These are phyloP conservation scores for Acrocephalus kingi DNA, from an alignment of 2,113 vertebrate genomes.

Conservation along the genomic window DNA sequence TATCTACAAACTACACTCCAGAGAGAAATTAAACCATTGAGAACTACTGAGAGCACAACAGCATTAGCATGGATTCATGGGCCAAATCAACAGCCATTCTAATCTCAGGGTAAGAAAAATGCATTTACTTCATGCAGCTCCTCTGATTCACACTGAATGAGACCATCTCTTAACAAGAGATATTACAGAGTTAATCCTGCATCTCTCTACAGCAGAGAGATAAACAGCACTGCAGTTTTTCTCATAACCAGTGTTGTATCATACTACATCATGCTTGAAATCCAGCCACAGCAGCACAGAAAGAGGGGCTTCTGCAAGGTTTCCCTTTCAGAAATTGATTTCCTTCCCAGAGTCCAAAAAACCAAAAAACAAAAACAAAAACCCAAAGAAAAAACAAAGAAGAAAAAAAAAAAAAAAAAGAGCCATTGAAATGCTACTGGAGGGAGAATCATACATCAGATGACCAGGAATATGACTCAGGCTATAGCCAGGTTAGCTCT, in stretches of 20 bases:
- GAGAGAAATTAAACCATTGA: not conserved
- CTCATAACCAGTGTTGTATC: not conserved
- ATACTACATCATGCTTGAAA: not conserved
- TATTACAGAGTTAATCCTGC: not conserved
- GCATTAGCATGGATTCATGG: not conserved
- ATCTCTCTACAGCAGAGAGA: not conserved
- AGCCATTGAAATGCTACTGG: not conserved
- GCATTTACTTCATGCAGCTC: not conserved
- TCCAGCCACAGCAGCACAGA: not conserved
- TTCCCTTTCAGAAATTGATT: not conserved
- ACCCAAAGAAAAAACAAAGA: too few species aligned
- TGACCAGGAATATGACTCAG: not conserved
- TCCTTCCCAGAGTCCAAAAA: not conserved
- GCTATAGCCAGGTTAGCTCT: not conserved
- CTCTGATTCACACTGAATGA: not conserved
- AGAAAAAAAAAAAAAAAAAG: rapidly evolving
- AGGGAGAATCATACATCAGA: not conserved
- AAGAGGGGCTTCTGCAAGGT: not conserved
- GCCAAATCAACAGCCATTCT: not conserved
- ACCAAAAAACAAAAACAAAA: too few species aligned
- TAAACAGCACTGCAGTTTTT: not conserved
- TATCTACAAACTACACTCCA: not conserved
- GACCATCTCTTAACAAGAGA: not conserved
- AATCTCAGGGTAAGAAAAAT: not conserved
- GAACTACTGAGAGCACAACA: not conserved